These are phyloP conservation scores for Petrocephalus sullivani DNA, from an alignment of 2,797 vertebrate species.

Conservation along the genomic window DNA sequence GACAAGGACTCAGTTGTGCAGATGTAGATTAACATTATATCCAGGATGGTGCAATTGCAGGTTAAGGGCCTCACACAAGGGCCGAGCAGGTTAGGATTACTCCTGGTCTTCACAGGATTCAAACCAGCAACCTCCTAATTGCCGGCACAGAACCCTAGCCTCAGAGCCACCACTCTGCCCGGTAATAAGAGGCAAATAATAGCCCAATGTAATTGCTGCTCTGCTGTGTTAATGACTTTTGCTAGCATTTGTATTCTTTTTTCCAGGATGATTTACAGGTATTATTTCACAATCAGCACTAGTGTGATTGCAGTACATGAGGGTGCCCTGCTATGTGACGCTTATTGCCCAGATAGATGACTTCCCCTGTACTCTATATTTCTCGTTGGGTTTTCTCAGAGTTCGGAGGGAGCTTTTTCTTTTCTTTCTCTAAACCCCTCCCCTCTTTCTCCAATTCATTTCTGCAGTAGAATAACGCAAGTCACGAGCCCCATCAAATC, in stretches of 20 bases:
- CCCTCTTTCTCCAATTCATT: not conserved
- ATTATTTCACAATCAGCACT: not conserved
- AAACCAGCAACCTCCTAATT: too few relatives aligned
- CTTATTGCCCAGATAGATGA: conserved; percentile 9
- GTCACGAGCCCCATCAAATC: not conserved
- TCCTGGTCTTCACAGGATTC: too few relatives aligned
- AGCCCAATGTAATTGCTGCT: not conserved
- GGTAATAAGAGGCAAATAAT: not conserved
- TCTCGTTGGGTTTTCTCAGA: not conserved
- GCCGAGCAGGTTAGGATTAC: too few relatives aligned
- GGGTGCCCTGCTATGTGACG: not conserved
- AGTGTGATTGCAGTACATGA: not conserved
- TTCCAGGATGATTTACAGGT: not conserved
- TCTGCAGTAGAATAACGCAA: not conserved
- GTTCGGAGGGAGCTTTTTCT: not conserved
- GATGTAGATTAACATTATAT: too few relatives aligned
- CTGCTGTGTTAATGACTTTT: conserved; percentile 1
- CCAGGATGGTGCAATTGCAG: too few relatives aligned
- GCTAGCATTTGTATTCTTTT: not conserved
- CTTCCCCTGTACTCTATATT: not conserved
- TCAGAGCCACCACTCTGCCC: not conserved
- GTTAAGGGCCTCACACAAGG: too few relatives aligned
- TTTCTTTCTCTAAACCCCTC: not conserved
- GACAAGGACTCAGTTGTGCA: too few relatives aligned
- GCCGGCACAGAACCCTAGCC: too few relatives aligned